Evolutionary conservation across 2,113 vertebrate species (phyloP).

Genomic region (Halichoeres trimaculatus): DNA sequence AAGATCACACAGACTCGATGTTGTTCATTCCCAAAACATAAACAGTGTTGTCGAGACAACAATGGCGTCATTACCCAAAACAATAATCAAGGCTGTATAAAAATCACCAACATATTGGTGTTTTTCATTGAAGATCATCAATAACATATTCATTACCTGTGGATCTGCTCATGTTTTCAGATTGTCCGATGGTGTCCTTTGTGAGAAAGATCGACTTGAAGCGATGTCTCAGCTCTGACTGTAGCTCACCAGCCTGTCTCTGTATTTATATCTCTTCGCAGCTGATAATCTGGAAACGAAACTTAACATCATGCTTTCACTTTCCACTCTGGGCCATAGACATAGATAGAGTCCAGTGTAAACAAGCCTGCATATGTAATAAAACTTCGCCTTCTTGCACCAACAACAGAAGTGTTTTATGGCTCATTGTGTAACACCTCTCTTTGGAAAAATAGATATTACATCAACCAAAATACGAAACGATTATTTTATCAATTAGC

Average conservation of each 20-base stretch:
- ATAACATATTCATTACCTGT: constrained; percentile 18
- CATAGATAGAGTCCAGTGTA: not conserved
- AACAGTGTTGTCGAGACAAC: not conserved
- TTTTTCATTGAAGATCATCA: not conserved
- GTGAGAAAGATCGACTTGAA: too few relatives aligned
- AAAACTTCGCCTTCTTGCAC: not conserved
- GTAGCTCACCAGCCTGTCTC: not conserved
- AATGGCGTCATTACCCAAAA: not conserved
- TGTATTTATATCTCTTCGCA: not conserved
- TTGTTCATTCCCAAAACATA: not conserved
- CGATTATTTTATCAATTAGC: too few relatives aligned
- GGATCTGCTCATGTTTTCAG: constrained; percentile 31
- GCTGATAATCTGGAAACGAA: constrained; percentile 50
- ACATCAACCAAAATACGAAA: not conserved
- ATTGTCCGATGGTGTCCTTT: not conserved
- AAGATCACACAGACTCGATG: too few relatives aligned
- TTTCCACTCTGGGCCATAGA: constrained; percentile 19
- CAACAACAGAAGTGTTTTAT: not conserved
- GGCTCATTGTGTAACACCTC: too few relatives aligned
- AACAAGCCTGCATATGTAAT: not conserved
- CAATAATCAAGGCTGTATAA: not conserved
- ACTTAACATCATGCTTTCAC: constrained; percentile 41
- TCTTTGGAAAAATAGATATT: not conserved
- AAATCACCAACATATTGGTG: not conserved
- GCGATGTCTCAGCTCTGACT: not conserved